These are phyloP conservation scores for Ommatoiulus sabulosus DNA, from an alignment of 2,888 invertebrate species.

Conservation along the genomic window DNA sequence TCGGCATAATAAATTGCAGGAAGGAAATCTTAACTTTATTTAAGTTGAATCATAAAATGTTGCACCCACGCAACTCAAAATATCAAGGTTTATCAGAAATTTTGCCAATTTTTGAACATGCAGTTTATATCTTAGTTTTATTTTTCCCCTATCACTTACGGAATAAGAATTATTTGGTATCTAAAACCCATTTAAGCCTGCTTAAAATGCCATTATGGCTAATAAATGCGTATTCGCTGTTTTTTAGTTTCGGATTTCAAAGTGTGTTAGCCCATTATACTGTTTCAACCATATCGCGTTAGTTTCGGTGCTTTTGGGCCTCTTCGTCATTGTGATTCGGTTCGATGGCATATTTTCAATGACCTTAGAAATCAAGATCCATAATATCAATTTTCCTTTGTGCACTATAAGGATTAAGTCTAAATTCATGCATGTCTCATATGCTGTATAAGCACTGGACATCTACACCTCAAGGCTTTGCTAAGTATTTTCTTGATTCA, in stretches of 20 bases:
- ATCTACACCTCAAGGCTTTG: not conserved
- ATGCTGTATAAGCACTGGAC: not conserved
- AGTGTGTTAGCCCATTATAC: not conserved
- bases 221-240: not conserved
- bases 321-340: not conserved
- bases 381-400: not conserved
- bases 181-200: slow-evolving; percentile 8
- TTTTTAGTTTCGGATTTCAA: not conserved
- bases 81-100: not conserved
- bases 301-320: not conserved
- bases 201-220: slow-evolving; percentile 29
- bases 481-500: too few species aligned
- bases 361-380: not conserved
- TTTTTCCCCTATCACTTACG: not conserved
- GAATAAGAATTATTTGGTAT: slow-evolving; percentile 12
- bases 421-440: not conserved
- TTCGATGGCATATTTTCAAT: not conserved
- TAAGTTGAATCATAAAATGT: not conserved
- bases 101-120: not conserved
- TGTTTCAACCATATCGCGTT: not conserved
- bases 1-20: not conserved
- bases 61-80: not conserved
- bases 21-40: not conserved
- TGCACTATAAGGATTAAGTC: not conserved
- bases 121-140: not conserved